phyloP scores from a whole-genome alignment of 2,888 invertebrate species.

The Apomyelois bistriatella region DNA sequence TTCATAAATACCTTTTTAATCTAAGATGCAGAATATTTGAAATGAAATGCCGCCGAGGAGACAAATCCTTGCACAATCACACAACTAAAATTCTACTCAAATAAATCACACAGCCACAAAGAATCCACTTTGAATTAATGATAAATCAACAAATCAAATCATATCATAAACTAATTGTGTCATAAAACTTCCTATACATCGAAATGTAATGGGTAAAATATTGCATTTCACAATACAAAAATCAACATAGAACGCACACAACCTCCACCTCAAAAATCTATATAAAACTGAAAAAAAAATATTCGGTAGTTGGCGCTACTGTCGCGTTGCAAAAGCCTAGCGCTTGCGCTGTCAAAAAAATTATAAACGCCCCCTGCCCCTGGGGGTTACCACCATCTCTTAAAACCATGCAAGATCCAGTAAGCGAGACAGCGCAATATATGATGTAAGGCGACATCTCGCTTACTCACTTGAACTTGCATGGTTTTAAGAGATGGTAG shows the following conservation, averaged over 20 bases:
- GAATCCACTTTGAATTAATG: slow-evolving; percentile 44
- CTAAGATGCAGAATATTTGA: slow-evolving; percentile 34
- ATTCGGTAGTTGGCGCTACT: slow-evolving; percentile 38
- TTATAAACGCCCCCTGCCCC: too few species aligned
- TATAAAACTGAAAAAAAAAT: slow-evolving; percentile 58
- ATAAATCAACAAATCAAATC: slow-evolving; percentile 42
- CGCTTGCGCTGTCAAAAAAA: slow-evolving; percentile 61
- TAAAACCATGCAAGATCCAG: too few species aligned
- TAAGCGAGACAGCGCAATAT: too few species aligned
- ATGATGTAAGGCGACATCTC: too few species aligned
- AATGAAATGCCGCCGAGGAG: slow-evolving; percentile 40
- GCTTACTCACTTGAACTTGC: too few species aligned
- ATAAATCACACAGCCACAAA: slow-evolving; percentile 57
- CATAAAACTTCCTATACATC: slow-evolving; percentile 58
- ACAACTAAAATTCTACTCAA: slow-evolving; percentile 57
- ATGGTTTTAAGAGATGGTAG: too few species aligned
- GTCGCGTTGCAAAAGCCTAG: slow-evolving; percentile 25
- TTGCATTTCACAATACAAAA: slow-evolving; percentile 59
- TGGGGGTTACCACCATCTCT: too few species aligned
- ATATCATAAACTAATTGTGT: slow-evolving; percentile 53
- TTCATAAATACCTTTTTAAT: slow-evolving; percentile 42
- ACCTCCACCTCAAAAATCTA: slow-evolving; percentile 58
- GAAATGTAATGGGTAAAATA: slow-evolving; percentile 48
- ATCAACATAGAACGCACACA: slow-evolving; percentile 49
- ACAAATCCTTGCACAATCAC: slow-evolving; percentile 72